Evolutionary conservation across 2,888 invertebrate genomes (phyloP), one percentile per base, ranked within the genome.

Genomic region (Leuctra nigra): DNA sequence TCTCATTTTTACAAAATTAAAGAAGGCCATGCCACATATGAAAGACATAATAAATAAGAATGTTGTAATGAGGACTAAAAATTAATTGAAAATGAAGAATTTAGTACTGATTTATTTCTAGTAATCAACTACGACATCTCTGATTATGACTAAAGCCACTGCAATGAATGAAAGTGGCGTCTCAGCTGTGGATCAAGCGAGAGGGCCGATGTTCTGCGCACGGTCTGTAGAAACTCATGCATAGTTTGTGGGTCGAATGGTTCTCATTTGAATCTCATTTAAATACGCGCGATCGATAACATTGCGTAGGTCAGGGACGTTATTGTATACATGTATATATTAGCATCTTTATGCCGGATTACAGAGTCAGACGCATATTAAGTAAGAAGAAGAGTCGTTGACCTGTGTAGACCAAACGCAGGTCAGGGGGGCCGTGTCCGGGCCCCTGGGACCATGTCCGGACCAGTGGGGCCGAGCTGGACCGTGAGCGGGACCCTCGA

Each of bases 191-290:
- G 7, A 29, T 29, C 11, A 29, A 29, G 11, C 7, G 7, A 29
- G 7, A 29, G 7, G n/a, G 4, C 50, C 33, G 33, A 50, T 33
- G 33, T 50, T 50, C 35, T 33, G 20, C 14, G 13, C 2, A n/a
- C 18, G 2, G 50, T 35, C 22, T 35, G 35, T 50, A 50, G 4
- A 16, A 50, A 9, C 50, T 50, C 50, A 50, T 50, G 50, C 50
- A 50, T 50, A 50, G 50, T 50, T 50, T 50, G 33, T 50, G 35
- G 50, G 50, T 50, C 44, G 44, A 18, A 20, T 23, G n/a, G 23
- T 7, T n/a, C 50, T 50, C 50, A 50, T 50, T 50, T 50, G 50
- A 50, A 50, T 50, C 16, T 44, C 14, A 50, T 50, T 50, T 50
- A 50, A 50, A 50, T 50, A 50, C 50, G 50, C 18, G 25, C 20